A percentile compares a stretch with the other conserved stretches of the same genome.
Conservation (phyloP, 2,113 vertebrate species). For the Dasyurus viverrinus region DNA sequence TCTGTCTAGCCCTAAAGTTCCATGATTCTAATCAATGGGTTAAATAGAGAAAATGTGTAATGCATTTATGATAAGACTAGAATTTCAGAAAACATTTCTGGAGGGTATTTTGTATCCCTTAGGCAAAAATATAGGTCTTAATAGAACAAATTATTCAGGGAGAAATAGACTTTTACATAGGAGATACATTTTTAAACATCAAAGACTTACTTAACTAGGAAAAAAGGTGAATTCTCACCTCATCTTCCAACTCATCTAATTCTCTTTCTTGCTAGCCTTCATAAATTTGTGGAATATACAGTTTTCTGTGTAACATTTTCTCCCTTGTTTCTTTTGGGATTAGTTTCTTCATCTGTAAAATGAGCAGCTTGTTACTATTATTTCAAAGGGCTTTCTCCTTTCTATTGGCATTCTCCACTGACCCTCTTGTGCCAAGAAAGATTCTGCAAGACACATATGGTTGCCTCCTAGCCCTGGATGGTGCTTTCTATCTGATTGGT, state of each 20-base stretch:
- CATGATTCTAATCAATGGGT: background rate
- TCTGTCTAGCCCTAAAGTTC: background rate
- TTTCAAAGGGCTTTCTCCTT: background rate
- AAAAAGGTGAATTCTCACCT: constrained; percentile 13
- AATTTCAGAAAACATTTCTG: constrained; percentile 25
- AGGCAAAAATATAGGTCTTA: constrained; percentile 28
- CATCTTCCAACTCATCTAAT: background rate
- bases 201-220: constrained; percentile 6
- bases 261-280: background rate
- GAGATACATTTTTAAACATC: constrained; percentile 37
- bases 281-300: background rate
- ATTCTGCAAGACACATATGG: background rate
- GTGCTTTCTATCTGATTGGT: background rate
- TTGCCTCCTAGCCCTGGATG: background rate
- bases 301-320: background rate
- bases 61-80: background rate
- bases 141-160: constrained; percentile 57
- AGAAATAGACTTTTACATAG: constrained; percentile 59
- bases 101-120: constrained; percentile 44
- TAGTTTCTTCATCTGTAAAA: background rate
- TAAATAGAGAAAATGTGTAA: constrained; percentile 38
- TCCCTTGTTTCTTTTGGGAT: background rate
- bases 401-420: background rate
- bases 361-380: background rate
- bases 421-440: background rate